Evolutionary conservation across 2,113 vertebrate genomes (phyloP).

Genomic region (Pseudorasbora parva): DNA sequence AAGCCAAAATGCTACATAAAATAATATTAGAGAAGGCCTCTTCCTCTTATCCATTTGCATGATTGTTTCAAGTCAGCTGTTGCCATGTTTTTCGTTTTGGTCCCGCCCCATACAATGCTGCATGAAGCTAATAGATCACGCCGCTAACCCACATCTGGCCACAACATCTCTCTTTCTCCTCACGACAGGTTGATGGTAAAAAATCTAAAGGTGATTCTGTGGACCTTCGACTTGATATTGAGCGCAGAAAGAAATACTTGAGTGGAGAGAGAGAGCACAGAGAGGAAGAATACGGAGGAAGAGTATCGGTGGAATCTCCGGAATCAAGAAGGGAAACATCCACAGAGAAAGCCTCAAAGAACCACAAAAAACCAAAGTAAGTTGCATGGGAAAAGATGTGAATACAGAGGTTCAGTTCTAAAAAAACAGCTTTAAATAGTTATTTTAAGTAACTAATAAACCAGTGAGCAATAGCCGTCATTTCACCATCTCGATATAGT

Average conservation of each 20-base stretch:
- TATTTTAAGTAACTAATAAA: background rate
- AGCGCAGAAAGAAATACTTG: slow-evolving; percentile 91
- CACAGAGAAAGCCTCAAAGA: slow-evolving; percentile 86
- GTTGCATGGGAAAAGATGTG: slow-evolving; percentile 43
- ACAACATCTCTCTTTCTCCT: slow-evolving; percentile 70
- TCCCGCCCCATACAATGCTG: slow-evolving; percentile 34
- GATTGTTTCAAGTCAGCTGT: slow-evolving; percentile 23
- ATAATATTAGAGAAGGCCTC: background rate
- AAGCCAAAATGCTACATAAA: background rate
- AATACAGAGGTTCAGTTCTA: background rate
- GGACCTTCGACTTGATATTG: slow-evolving; percentile 96
- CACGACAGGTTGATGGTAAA: slow-evolving; percentile 81
- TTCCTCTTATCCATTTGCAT: slow-evolving; percentile 26
- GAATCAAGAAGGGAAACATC: slow-evolving; percentile 85
- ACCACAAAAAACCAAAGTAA: slow-evolving; percentile 85
- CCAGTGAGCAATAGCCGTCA: too few species aligned
- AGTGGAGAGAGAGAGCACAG: slow-evolving; percentile 85
- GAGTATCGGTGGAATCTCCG: slow-evolving; percentile 81
- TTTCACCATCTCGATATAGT: too few species aligned
- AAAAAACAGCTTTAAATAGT: background rate
- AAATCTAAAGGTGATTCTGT: slow-evolving; percentile 87
- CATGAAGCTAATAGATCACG: slow-evolving; percentile 21
- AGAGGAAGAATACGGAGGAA: slow-evolving; percentile 76
- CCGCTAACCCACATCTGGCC: slow-evolving; percentile 72
- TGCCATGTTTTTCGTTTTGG: slow-evolving; percentile 13